Evolutionary conservation across 2,113 vertebrate species (phyloP).

Genomic region (Hippopotamus amphibius): DNA sequence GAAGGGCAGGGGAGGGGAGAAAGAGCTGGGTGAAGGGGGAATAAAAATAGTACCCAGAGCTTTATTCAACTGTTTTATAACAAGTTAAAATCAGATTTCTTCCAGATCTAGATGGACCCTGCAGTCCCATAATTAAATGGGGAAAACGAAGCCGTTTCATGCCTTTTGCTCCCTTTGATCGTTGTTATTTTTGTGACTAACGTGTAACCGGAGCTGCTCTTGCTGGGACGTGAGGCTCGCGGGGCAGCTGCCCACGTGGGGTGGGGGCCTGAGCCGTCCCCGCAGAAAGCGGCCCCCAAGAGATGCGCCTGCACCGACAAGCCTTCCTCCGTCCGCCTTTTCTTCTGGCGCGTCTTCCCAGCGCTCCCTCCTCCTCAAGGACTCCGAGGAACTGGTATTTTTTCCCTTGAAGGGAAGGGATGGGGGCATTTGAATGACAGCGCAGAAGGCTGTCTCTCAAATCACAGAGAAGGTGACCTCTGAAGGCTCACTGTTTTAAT

Average conservation of each 20-base stretch:
- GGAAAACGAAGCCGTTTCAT: background rate
- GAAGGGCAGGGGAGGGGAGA: background rate
- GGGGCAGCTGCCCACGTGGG: background rate
- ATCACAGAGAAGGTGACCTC: background rate
- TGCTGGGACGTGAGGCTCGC: background rate
- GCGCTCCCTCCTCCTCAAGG: background rate
- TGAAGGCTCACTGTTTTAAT: background rate
- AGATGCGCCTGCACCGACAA: fast-evolving
- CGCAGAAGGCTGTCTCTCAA: background rate
- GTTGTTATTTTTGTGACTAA: constrained; percentile 36
- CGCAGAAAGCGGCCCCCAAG: background rate
- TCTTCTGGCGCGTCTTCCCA: background rate
- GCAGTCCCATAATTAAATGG: background rate
- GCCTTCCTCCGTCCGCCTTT: background rate
- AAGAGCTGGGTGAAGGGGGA: background rate
- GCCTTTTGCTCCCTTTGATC: constrained; percentile 18
- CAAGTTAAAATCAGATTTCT: background rate
- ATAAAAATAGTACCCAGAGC: background rate
- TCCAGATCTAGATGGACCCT: background rate
- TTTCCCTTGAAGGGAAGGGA: background rate
- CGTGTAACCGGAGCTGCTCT: background rate
- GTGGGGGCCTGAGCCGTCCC: background rate
- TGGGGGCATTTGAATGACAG: background rate
- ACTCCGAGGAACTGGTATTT: background rate
- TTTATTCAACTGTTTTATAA: background rate